phyloP scores from a whole-genome alignment of 2,113 vertebrate genomes.

The Falco punctatus region DNA sequence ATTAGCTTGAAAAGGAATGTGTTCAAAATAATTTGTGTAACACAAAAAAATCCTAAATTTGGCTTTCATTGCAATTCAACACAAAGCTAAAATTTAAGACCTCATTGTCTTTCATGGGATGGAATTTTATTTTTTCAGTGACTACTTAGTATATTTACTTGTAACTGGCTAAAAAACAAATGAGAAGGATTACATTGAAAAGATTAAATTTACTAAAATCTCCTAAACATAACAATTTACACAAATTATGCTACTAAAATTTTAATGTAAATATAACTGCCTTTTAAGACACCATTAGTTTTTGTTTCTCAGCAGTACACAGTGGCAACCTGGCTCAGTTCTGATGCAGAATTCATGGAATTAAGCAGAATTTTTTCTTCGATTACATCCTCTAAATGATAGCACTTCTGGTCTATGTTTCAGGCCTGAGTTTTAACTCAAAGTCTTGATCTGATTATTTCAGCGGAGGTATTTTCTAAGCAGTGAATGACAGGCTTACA shows the following conservation, averaged over 20 bases:
- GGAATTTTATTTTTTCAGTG: neutral
- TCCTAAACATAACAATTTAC: rapidly evolving
- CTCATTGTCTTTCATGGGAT: neutral
- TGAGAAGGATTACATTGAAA: neutral
- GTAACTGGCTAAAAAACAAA: neutral
- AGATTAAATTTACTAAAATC: neutral
- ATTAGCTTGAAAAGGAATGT: neutral
- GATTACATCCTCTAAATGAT: neutral
- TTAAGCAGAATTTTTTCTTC: neutral
- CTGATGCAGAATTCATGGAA: neutral
- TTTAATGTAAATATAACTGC: neutral
- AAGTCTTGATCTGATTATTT: neutral
- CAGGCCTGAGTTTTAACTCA: neutral
- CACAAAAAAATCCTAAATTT: neutral
- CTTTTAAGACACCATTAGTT: neutral
- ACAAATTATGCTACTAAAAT: neutral
- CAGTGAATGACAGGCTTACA: neutral
- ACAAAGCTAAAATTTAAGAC: neutral
- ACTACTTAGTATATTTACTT: neutral
- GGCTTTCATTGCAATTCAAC: neutral
- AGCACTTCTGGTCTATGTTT: neutral
- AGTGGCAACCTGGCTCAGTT: neutral
- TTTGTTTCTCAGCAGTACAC: neutral
- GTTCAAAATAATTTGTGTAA: neutral
- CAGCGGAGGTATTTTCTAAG: neutral